Evolutionary conservation across 2,113 vertebrate species (phyloP).

Genomic region (Theropithecus gelada): DNA sequence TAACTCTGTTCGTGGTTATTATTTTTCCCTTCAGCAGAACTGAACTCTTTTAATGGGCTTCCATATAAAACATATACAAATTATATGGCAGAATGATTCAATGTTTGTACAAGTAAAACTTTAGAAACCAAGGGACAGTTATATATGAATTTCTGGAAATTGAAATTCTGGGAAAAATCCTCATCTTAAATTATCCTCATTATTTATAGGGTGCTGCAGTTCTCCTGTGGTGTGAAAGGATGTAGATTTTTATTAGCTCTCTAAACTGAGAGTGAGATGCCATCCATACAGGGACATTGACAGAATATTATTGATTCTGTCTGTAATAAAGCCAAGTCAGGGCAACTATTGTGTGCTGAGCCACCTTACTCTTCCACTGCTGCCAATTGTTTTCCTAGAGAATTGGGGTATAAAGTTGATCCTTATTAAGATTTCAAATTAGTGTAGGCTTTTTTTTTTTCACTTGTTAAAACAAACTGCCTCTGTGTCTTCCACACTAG

Average conservation of each 20-base stretch:
- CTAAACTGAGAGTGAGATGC: background rate
- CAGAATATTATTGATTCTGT: background rate
- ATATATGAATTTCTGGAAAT: background rate
- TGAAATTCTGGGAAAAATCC: background rate
- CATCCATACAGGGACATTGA: background rate
- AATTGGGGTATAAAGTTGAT: background rate
- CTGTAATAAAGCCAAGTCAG: background rate
- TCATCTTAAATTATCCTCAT: background rate
- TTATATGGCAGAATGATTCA: background rate
- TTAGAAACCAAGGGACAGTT: background rate
- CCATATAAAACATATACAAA: background rate
- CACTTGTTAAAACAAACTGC: background rate
- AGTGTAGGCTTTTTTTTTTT: background rate
- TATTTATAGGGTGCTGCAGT: background rate
- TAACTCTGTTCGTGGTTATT: constrained; percentile 13
- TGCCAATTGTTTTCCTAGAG: background rate
- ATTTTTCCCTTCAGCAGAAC: background rate
- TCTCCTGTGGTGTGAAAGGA: background rate
- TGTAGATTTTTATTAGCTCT: background rate
- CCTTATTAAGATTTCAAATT: background rate
- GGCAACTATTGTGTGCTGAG: background rate
- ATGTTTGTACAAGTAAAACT: background rate
- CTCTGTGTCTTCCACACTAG: background rate
- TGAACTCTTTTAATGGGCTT: background rate
- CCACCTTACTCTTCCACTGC: no score